Evolutionary conservation across 2,888 invertebrate genomes (phyloP), one percentile per base, ranked within the genome.

Genomic region (Crocallis elinguaria): DNA sequence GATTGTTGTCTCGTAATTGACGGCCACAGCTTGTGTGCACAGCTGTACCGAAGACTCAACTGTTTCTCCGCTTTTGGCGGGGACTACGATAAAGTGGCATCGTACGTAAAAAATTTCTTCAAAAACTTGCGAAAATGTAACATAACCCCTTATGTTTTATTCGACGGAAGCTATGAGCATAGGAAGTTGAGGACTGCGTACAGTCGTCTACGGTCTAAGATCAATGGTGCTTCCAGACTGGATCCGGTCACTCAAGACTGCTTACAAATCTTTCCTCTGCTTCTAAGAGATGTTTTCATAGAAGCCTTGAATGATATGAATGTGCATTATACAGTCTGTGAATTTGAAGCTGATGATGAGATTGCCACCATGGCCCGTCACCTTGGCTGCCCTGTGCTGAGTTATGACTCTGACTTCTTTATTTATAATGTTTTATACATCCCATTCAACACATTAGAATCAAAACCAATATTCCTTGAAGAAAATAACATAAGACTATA

Each of bases 341-440:
- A 95, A 64, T 97, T 95, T 79, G 98, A 99, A 84, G 98, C 98
- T 0, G 99, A 99, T 78, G 94, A 95, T 64, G 96, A 97, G 72
- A 94, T 98, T 46, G 98, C 98, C 0, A 94, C 95, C 0, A 82
- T 98, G 64, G 96, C 98, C 0, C 93, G 94, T 60, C 92, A 94
- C 49, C 86, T 97, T 1, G 90, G 95, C 29, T 98, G 97, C 69
- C 98, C 98, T 0, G 95, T 99, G 1, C 79, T 99, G 2, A 98
- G 98, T 72, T 96, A 95, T 66, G 99, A 99, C 84, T 98, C 98
- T 0, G 99, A 99, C 86, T 99, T 98, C 85, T 98, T 95, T 73
- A 95, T 99, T 60, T 97, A 95, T 82, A 95, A 96, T 84, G 94
- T 97, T 0, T 84, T 92, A 1, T 98, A 97, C 66, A 95, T 99